Base-by-base conservation (phyloP, 2,113 vertebrate genomes). In the Lagopus leucura region DNA sequence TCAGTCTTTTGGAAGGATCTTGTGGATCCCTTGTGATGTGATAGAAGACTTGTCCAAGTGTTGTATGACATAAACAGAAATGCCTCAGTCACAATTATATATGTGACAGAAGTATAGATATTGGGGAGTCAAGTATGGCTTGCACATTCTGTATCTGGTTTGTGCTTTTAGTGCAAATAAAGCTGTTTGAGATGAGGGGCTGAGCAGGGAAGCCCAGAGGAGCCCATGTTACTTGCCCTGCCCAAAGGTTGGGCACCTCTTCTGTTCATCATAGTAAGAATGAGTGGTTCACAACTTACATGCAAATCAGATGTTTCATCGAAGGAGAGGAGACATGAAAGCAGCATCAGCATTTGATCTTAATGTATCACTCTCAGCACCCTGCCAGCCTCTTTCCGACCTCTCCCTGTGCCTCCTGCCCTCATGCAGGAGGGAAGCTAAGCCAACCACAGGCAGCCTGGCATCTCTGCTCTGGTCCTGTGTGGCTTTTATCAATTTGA, bases 401-500 rank as follows among this genome's bases (percentile, higher is more conserved):
- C 55, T 71, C 57, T 80, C 18, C 66, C 38, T 27, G 85, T 69
- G 40, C 36, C 67, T 73, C 54, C 28, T 69, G 32, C 60, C 10
- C 55, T 89, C 45, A 38, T 9, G 6, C 10, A 22, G 42, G 21
- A 43, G 45, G 80, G 60, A 66, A 66, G 28, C 22, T 92, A 42
- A 88, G 83, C 88, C 77, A 86, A 52, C 77, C 74, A 19, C 13
- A 48, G 72, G 55, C 86, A 73, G 45, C 63, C 84, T 94, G 87
- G 76, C 69, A 74, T 74, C 76, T 80, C 54, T 71, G 67, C 69
- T 57, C 65, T 21, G 21, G 52, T 81, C 52, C 82, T 34, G 47
- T 25, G 10, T 40, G n/a, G 75, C 52, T 91, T 94, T 94, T 88
- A 67, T 80, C 50, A 78, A 21, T 91, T 88, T 86, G 85, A 88